A percentile compares a stretch with the other conserved stretches of the same genome.
These are phyloP conservation scores for Probaryconus sp. DNA, from an alignment of 1,140 invertebrate genomes.

Conservation along the genomic window DNA sequence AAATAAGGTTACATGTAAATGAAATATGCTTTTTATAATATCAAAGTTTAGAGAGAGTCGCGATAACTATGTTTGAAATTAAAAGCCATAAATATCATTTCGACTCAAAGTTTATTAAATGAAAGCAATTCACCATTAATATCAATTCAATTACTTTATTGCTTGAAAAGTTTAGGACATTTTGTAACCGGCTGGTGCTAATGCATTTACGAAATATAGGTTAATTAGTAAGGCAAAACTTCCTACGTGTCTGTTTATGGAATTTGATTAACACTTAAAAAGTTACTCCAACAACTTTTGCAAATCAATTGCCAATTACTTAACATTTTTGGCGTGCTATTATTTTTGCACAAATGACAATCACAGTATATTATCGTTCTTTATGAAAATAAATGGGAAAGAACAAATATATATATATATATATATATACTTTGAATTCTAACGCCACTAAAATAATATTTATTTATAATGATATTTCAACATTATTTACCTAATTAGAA, in stretches of 20 bases:
- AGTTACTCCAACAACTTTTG: too few species aligned
- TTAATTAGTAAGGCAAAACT: constrained; percentile 37
- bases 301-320: too few species aligned
- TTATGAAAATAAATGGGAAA: too few species aligned
- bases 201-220: constrained; percentile 38
- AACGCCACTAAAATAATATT: background rate
- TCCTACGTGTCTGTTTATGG: constrained; percentile 5
- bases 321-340: too few species aligned
- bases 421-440: too few species aligned
- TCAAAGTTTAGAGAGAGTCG: constrained; percentile 20
- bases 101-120: constrained; percentile 45
- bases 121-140: constrained; percentile 51
- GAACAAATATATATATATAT: too few species aligned
- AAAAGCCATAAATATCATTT: constrained; percentile 52
- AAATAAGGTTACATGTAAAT: background rate
- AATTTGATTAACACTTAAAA: constrained; percentile 41
- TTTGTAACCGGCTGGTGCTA: constrained; percentile 29
- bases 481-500: constrained; percentile 13
- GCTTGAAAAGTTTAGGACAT: constrained; percentile 45
- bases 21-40: constrained; percentile 16
- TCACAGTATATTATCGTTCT: too few species aligned
- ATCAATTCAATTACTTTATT: constrained; percentile 46
- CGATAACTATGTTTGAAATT: constrained; percentile 39
- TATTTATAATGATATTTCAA: background rate
- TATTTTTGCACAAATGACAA: too few species aligned